A percentile compares a stretch with the other conserved stretches of the same genome.
phyloP scores from a whole-genome alignment of 2,797 vertebrate genomes.

The Mus caroli region DNA sequence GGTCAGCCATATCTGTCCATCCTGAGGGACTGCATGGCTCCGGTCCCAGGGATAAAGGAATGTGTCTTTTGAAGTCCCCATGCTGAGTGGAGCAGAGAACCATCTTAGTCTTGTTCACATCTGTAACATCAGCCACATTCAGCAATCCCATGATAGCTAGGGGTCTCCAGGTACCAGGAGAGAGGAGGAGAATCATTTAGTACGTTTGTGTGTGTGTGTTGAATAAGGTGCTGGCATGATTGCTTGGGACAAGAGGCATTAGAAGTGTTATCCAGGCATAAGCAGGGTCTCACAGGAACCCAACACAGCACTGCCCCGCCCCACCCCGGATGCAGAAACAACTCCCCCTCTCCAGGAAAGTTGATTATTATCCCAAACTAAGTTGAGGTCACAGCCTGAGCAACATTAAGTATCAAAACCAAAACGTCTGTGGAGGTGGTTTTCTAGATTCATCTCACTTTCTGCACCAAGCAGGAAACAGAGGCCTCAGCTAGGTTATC shows the following conservation, averaged over 20 bases:
- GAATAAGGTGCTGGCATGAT: accelerated
- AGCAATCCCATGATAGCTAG: background rate
- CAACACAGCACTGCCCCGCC: accelerated
- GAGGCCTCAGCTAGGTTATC: background rate
- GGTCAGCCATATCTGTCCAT: slow-evolving; percentile 63
- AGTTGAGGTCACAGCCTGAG: background rate
- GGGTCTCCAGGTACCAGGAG: background rate
- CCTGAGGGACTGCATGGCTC: slow-evolving; percentile 45
- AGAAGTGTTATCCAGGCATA: background rate
- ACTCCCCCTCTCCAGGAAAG: too few relatives aligned
- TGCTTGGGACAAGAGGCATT: background rate
- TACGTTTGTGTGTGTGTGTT: accelerated
- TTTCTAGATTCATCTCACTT: background rate
- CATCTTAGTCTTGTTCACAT: accelerated
- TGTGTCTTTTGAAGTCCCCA: background rate
- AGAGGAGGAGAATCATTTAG: background rate
- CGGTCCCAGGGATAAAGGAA: background rate
- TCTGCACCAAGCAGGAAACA: background rate
- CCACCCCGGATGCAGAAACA: background rate
- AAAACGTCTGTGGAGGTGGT: accelerated
- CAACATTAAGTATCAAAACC: background rate
- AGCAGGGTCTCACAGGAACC: accelerated
- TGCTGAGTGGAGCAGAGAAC: background rate
- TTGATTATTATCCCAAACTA: accelerated
- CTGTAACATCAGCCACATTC: background rate